These are phyloP conservation scores for Frieseomelitta varia DNA, from an alignment of 1,140 invertebrate genomes.

Conservation along the genomic window DNA sequence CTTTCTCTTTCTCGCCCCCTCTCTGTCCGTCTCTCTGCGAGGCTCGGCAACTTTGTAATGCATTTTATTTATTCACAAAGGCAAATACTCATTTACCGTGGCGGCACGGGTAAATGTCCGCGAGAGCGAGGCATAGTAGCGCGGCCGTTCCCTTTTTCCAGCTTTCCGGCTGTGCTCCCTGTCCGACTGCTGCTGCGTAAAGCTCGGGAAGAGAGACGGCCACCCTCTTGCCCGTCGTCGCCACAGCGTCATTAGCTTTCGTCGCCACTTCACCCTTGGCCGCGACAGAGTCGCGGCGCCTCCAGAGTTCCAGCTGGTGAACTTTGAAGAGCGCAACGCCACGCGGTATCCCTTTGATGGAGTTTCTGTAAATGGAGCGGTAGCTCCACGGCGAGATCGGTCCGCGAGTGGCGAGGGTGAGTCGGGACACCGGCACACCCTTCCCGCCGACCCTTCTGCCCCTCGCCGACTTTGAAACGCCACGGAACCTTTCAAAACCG, in stretches of 20 bases:
- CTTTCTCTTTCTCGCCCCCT: background rate
- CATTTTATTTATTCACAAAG: slow-evolving; percentile 82
- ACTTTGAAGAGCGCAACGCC: slow-evolving; percentile 78
- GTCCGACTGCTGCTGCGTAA: slow-evolving; percentile 44
- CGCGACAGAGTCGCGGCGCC: slow-evolving; percentile 10
- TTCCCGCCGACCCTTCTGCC: slow-evolving; percentile 7
- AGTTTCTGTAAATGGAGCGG: slow-evolving; percentile 82
- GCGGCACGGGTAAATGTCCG: slow-evolving; percentile 64
- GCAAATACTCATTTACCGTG: slow-evolving; percentile 80
- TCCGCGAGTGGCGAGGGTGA: slow-evolving; percentile 23
- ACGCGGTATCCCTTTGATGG: slow-evolving; percentile 81
- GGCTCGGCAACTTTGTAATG: slow-evolving; percentile 74
- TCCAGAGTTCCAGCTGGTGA: slow-evolving; percentile 63
- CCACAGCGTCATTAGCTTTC: slow-evolving; percentile 51
- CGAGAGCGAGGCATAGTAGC: slow-evolving; percentile 10
- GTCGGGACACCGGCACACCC: background rate
- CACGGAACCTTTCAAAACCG: slow-evolving; percentile 55
- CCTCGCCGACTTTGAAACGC: slow-evolving; percentile 54
- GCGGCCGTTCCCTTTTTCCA: slow-evolving; percentile 34
- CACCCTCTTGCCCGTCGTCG: background rate
- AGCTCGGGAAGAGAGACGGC: slow-evolving; percentile 10
- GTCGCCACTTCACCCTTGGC: slow-evolving; percentile 51
- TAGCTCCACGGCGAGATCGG: slow-evolving; percentile 31
- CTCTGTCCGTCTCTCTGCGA: background rate
- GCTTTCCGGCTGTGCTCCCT: slow-evolving; percentile 11